phyloP scores from a whole-genome alignment of 2,113 vertebrate genomes.

The Notiomystis cincta region DNA sequence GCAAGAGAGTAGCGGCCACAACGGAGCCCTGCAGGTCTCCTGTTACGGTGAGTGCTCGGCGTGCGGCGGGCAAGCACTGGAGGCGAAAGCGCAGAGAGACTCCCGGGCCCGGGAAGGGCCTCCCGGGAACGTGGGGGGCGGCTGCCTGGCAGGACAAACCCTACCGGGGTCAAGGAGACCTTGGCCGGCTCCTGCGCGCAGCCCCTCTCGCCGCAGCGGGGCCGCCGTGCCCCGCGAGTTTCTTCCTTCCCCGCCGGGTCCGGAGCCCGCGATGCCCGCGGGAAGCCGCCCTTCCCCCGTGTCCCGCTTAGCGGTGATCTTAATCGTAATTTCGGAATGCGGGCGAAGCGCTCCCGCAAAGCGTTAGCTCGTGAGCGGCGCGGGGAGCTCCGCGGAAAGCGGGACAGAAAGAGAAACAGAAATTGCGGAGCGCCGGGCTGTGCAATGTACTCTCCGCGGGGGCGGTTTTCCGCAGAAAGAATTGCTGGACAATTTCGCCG shows the following conservation, averaged over 20 bases:
- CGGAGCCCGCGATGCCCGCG: neutral
- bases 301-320: neutral
- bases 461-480: neutral
- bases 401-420: neutral
- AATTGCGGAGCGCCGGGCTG: neutral
- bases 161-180: neutral
- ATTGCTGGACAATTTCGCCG: neutral
- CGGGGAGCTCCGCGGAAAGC: neutral
- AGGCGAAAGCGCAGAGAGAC: neutral
- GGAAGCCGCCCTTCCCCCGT: neutral
- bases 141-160: neutral
- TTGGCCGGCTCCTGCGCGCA: neutral
- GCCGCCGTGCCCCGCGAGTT: neutral
- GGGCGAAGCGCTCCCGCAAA: neutral
- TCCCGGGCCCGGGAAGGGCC: neutral
- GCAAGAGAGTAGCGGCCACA: conserved; percentile 80
- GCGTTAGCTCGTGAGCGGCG: neutral
- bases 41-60: conserved; percentile 88
- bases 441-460: accelerated
- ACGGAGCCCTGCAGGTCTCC: conserved; percentile 82
- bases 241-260: neutral
- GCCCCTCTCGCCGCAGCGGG: neutral
- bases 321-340: neutral
- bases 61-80: neutral
- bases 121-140: neutral